phyloP scores from a whole-genome alignment of 1,140 invertebrate genomes.

The Cyclargus thomasi region DNA sequence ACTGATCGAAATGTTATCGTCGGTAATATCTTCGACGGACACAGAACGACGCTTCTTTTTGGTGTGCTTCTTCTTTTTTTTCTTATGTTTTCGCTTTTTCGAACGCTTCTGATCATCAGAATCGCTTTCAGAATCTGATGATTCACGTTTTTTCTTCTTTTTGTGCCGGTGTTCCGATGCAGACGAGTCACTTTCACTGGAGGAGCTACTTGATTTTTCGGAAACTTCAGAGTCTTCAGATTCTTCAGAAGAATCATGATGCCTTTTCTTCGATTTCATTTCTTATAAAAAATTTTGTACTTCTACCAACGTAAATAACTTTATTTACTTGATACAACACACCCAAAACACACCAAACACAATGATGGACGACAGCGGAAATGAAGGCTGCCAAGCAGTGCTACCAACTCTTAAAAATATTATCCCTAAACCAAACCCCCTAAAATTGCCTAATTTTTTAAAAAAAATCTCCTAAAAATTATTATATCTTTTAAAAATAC shows the following conservation, averaged over 20 bases:
- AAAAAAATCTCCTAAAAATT: too few relatives aligned
- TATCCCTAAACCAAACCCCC: too few relatives aligned
- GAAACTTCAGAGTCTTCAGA: slow-evolving; percentile 56
- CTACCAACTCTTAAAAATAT: too few relatives aligned
- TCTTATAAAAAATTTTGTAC: too few relatives aligned
- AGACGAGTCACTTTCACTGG: slow-evolving; percentile 61
- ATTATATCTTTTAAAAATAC: too few relatives aligned
- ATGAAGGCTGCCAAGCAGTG: too few relatives aligned
- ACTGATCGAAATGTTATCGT: slow-evolving; percentile 47
- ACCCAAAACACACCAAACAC: neutral
- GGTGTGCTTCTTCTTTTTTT: slow-evolving; percentile 70
- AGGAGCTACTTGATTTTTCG: slow-evolving; percentile 55
- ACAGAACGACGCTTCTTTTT: slow-evolving; percentile 62
- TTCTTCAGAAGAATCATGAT: slow-evolving; percentile 59
- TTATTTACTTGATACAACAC: too few relatives aligned
- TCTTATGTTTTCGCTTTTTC: slow-evolving; percentile 72
- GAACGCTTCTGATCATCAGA: slow-evolving; percentile 56
- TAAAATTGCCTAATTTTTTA: too few relatives aligned
- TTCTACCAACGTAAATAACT: too few relatives aligned
- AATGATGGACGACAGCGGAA: neutral
- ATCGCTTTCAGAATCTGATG: slow-evolving; percentile 60
- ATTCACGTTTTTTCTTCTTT: slow-evolving; percentile 67
- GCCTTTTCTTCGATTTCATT: slow-evolving; percentile 66
- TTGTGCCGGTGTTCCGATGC: slow-evolving; percentile 57
- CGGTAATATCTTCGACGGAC: slow-evolving; percentile 44